These are phyloP conservation scores for Rynchops niger DNA, from an alignment of 2,113 vertebrate genomes.

Conservation along the genomic window DNA sequence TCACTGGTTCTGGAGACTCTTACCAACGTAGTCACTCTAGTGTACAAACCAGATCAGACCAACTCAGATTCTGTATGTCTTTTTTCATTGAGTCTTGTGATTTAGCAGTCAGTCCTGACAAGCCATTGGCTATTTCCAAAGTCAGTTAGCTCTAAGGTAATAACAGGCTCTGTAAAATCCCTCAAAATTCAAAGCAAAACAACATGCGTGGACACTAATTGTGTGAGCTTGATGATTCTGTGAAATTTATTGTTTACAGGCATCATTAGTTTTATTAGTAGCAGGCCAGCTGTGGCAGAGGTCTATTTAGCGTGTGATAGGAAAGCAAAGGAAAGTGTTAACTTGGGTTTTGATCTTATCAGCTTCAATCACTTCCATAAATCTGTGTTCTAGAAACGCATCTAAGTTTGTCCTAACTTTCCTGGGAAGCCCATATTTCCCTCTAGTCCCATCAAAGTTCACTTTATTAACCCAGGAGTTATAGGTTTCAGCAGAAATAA, in stretches of 20 bases:
- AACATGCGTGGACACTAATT: background rate
- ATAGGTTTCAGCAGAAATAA: conserved; percentile 76
- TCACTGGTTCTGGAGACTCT: background rate
- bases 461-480: conserved; percentile 76
- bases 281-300: conserved; percentile 30
- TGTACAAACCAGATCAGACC: background rate
- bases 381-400: conserved; percentile 69
- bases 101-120: background rate
- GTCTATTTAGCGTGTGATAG: conserved; percentile 46
- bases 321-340: conserved; percentile 66
- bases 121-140: background rate
- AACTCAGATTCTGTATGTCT: background rate
- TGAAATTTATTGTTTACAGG: conserved; percentile 28
- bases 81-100: background rate
- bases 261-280: conserved; percentile 26
- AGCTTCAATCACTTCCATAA: conserved; percentile 73
- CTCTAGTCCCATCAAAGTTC: conserved; percentile 75
- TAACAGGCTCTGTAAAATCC: background rate
- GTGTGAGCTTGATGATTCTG: background rate
- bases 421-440: conserved; percentile 74
- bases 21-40: background rate
- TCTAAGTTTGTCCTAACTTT: conserved; percentile 73
- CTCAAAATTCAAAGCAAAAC: conserved; percentile 14
- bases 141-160: background rate
- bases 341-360: conserved; percentile 71